Evolutionary conservation across 2,113 vertebrate species (phyloP).

Genomic region (Periophthalmus modestus): DNA sequence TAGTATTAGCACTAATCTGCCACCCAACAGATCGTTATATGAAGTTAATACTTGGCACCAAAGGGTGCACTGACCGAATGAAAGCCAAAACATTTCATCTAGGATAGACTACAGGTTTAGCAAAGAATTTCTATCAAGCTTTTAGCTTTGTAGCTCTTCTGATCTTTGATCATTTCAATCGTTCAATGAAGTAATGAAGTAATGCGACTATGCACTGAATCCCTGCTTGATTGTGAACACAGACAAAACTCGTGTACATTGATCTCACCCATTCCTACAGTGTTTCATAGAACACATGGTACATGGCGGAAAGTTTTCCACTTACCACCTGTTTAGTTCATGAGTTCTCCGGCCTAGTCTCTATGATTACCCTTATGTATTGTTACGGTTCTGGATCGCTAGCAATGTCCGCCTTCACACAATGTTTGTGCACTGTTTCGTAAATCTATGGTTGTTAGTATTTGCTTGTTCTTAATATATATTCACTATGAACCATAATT

Average conservation of each 20-base stretch:
- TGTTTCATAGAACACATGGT: constrained; percentile 31
- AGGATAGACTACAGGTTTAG: neutral
- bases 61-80: neutral
- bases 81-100: constrained; percentile 4
- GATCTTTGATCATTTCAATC: constrained; percentile 8
- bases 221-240: constrained; percentile 32
- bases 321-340: constrained; percentile 25
- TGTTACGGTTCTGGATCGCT: constrained; percentile 37
- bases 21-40: neutral
- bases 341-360: constrained; percentile 3
- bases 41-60: constrained; percentile 15
- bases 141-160: constrained; percentile 23
- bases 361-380: constrained; percentile 9
- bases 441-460: constrained; percentile 54
- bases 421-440: constrained; percentile 63
- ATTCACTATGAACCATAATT: constrained; percentile 55
- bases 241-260: constrained; percentile 14
- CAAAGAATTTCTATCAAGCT: neutral
- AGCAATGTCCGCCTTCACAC: constrained; percentile 38
- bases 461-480: constrained; percentile 54
- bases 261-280: constrained; percentile 38
- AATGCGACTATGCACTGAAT: constrained; percentile 60
- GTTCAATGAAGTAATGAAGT: constrained; percentile 23
- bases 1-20: constrained; percentile 32
- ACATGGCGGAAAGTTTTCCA: constrained; percentile 51